phyloP scores from a whole-genome alignment of 2,113 vertebrate species.

The Geococcyx californianus region DNA sequence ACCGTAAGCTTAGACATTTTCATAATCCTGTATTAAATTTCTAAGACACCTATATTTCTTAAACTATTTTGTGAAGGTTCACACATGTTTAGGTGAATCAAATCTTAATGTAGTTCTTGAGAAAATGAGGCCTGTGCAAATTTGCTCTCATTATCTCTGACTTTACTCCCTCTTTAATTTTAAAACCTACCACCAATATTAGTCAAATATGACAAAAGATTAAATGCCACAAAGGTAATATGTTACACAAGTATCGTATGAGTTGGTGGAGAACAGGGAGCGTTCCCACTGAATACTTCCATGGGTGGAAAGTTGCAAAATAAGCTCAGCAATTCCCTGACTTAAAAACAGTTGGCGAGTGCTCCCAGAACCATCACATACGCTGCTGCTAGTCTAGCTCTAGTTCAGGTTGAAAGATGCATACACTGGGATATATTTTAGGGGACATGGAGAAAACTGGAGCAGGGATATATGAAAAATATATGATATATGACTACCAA shows the following conservation, averaged over 20 bases:
- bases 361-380: fast-evolving
- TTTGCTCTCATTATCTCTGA: neutral
- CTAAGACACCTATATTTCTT: neutral
- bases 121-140: neutral
- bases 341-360: fast-evolving
- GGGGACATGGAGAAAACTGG: neutral
- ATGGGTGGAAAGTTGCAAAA: neutral
- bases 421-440: neutral
- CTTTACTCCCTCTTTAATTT: neutral
- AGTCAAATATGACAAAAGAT: neutral
- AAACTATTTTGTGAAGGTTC: neutral
- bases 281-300: neutral
- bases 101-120: neutral
- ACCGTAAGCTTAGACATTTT: neutral
- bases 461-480: neutral
- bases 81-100: neutral
- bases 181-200: neutral
- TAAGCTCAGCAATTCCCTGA: neutral
- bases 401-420: neutral
- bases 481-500: neutral
- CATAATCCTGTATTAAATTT: neutral
- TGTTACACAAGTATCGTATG: neutral
- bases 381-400: neutral
- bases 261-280: neutral
- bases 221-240: neutral